Conservation (phyloP, 1,140 invertebrate genomes). For the Gonioctena quinquepunctata region DNA sequence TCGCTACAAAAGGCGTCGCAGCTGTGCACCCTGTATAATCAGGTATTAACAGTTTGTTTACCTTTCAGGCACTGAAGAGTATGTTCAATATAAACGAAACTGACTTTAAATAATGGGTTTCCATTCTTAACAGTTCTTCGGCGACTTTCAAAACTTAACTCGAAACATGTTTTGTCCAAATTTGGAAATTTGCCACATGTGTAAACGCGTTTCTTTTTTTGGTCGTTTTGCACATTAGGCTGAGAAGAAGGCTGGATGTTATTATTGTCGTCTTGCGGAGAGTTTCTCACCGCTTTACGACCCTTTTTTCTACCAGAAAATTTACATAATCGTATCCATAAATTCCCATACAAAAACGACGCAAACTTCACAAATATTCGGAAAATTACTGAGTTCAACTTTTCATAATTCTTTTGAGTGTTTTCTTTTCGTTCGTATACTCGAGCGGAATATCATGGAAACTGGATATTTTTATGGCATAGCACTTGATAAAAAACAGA, state of each 20-base stretch:
- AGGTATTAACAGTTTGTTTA: neutral
- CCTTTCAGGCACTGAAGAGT: neutral
- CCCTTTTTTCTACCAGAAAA: neutral
- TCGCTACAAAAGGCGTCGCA: too few species aligned
- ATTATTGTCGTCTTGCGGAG: slow-evolving; percentile 3
- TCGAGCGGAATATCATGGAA: neutral
- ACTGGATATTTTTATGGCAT: too few species aligned
- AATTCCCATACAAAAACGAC: neutral
- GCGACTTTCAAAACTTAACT: slow-evolving; percentile 1
- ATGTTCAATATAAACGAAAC: neutral
- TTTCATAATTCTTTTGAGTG: neutral
- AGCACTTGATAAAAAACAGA: too few species aligned
- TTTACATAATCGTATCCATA: slow-evolving; percentile 1
- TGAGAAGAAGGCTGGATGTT: neutral
- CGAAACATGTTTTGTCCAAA: neutral
- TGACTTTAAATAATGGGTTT: neutral
- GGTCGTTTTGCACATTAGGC: neutral
- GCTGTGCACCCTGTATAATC: neutral
- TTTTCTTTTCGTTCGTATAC: neutral
- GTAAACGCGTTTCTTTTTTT: neutral
- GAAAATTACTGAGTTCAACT: neutral
- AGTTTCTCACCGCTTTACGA: slow-evolving; percentile 3
- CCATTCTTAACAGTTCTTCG: neutral
- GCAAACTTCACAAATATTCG: neutral
- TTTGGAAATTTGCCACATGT: slow-evolving; percentile 17